Conservation (phyloP, 2,888 invertebrate genomes). For the Caenorhabditis japonica region DNA sequence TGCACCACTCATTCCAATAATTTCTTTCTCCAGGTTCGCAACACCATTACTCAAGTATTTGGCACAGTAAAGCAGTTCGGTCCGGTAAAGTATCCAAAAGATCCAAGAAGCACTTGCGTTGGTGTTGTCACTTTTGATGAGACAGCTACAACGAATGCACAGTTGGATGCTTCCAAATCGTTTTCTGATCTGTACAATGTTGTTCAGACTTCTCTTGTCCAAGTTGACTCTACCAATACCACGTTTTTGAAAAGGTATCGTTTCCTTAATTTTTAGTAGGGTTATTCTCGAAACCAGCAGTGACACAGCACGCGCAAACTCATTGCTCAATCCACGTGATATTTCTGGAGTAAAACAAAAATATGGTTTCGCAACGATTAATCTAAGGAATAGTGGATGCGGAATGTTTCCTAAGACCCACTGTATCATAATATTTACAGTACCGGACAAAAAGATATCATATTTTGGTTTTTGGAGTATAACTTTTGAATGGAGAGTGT, state of each 20-base stretch:
- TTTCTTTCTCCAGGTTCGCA: conserved; percentile 4
- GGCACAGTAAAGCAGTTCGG: conserved; percentile 17
- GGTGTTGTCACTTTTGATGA: conserved; percentile 28
- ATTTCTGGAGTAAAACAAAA: too few species aligned
- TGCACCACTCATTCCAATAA: not conserved
- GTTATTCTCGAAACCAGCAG: too few species aligned
- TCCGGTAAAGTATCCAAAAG: conserved; percentile 23
- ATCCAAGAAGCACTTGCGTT: conserved; percentile 35
- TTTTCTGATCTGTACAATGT: conserved; percentile 22
- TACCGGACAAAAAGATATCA: too few species aligned
- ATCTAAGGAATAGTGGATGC: too few species aligned
- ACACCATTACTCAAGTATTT: conserved; percentile 28
- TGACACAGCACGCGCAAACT: too few species aligned
- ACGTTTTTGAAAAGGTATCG: not conserved
- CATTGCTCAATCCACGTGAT: too few species aligned
- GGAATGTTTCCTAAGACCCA: too few species aligned
- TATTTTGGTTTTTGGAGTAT: too few species aligned
- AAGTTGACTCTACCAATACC: conserved; percentile 12
- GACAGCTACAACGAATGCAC: conserved; percentile 7
- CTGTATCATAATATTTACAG: too few species aligned
- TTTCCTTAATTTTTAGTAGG: too few species aligned
- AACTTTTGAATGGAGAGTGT: too few species aligned
- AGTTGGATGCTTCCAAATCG: conserved; percentile 7
- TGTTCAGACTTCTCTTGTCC: conserved; percentile 17
- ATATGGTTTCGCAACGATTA: too few species aligned